These are phyloP conservation scores for Trissolcus japonicus DNA, from an alignment of 2,888 invertebrate species.

Conservation along the genomic window DNA sequence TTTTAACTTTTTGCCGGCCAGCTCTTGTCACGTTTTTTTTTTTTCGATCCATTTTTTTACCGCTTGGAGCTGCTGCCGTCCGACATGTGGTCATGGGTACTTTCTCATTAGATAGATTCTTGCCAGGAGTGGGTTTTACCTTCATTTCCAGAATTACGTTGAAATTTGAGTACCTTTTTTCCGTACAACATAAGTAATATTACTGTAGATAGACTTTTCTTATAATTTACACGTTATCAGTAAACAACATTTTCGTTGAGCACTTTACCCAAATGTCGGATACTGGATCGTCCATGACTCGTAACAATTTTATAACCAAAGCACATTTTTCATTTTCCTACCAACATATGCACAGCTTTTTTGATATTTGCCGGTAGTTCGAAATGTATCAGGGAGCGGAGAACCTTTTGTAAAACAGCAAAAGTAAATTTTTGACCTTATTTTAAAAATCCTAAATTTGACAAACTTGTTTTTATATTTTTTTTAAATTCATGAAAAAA, in stretches of 20 bases:
- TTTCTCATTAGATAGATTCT: slow-evolving; percentile 11
- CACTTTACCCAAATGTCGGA: slow-evolving; percentile 59
- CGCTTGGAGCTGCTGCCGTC: slow-evolving; percentile 38
- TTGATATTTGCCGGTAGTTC: slow-evolving; percentile 2
- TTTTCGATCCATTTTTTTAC: slow-evolving; percentile 45
- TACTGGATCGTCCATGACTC: slow-evolving; percentile 68
- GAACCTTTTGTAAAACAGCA: no score
- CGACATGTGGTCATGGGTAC: slow-evolving; percentile 38
- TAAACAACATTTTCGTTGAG: slow-evolving; percentile 21
- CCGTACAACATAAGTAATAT: neutral
- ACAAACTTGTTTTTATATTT: no score
- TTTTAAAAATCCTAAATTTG: no score
- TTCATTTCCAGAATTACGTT: slow-evolving; percentile 12
- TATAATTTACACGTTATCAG: slow-evolving; percentile 11
- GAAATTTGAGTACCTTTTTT: slow-evolving; percentile 2
- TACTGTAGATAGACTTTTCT: slow-evolving; percentile 1
- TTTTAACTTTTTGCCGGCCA: slow-evolving; percentile 55
- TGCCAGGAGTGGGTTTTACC: slow-evolving; percentile 4
- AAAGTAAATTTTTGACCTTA: no score
- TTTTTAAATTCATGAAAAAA: no score
- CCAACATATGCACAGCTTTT: slow-evolving; percentile 36
- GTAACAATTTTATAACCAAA: neutral
- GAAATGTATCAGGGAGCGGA: no score
- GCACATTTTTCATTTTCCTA: slow-evolving; percentile 5
- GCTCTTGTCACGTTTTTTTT: slow-evolving; percentile 45